These are phyloP conservation scores for Mugil cephalus DNA, from an alignment of 2,113 vertebrate species.

Conservation along the genomic window DNA sequence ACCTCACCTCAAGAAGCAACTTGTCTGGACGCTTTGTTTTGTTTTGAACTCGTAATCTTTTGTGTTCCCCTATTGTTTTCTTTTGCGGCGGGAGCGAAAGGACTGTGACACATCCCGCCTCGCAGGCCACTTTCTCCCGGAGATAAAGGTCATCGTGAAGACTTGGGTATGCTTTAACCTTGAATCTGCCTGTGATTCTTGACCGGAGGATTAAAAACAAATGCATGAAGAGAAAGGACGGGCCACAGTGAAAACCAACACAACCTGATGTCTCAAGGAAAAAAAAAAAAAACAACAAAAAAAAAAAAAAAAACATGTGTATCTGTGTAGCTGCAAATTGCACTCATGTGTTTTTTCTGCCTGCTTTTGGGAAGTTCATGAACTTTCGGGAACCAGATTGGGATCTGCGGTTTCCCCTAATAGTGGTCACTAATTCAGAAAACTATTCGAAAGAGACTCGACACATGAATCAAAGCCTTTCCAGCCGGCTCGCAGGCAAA, in stretches of 20 bases:
- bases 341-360: slow-evolving; percentile 53
- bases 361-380: slow-evolving; percentile 42
- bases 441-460: slow-evolving; percentile 23
- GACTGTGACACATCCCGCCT: slow-evolving; percentile 55
- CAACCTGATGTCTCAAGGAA: background rate
- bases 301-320: slow-evolving; percentile 1
- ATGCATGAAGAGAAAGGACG: slow-evolving; percentile 40
- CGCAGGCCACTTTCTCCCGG: slow-evolving; percentile 39
- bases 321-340: slow-evolving; percentile 29
- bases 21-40: slow-evolving; percentile 60
- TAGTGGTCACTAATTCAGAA: slow-evolving; percentile 25
- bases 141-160: slow-evolving; percentile 55
- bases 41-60: slow-evolving; percentile 49
- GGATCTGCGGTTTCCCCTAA: slow-evolving; percentile 51
- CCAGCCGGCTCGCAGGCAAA: slow-evolving; percentile 46
- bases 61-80: slow-evolving; percentile 32
- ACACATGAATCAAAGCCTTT: slow-evolving; percentile 12
- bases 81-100: slow-evolving; percentile 8
- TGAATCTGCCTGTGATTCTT: slow-evolving; percentile 45
- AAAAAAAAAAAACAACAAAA: too few species aligned
- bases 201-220: slow-evolving; percentile 34
- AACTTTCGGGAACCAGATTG: slow-evolving; percentile 43
- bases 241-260: background rate
- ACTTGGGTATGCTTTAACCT: slow-evolving; percentile 62
- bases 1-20: slow-evolving; percentile 61